Evolutionary conservation across 2,888 invertebrate species (phyloP), one percentile per base, ranked within the genome.

Genomic region (Tetropium fuscum): DNA sequence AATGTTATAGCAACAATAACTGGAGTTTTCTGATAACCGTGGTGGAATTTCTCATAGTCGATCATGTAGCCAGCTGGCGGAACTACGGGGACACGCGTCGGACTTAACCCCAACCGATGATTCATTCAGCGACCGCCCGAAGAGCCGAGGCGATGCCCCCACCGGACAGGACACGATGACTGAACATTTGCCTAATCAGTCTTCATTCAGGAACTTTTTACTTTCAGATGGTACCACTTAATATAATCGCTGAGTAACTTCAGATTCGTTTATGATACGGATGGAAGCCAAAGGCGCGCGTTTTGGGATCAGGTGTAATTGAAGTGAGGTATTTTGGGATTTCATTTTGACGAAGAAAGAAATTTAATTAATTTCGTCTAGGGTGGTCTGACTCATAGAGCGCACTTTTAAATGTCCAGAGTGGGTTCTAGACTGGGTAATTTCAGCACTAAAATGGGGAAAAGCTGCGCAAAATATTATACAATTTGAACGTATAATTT

Each of bases 31-130:
- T 2, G 10, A 10, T 40, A 15, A 27, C 51, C 51, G 15, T 18
- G 51, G 51, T 27, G 51, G 13, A 51, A 40, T 40, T 51, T 27
- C 22, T 5, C 7, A 7, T 7, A 32, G 13, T 18, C 48, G 40
- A 38, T 51, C 51, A 40, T 18, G 27, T 16, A 53, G 27, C 53
- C 47, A 47, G 58, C 53, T 44, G 58, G 40, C 58, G 53, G 58
- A 58, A 53, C 58, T 58, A 40, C 40, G 47, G 55, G 56, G 49
- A 57, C 56, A 57, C 56, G 56, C 56, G 56, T 44, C 49, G 32
- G 32, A 25, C 25, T 49, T 18, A 57, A 57, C 56, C 56, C 56
- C 49, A 57, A 49, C 19, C 32, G 56, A 51, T 57, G 56, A 57
- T 48, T 57, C 56, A 57, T 57, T 43, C 49, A 43, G 40, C 19